Percentiles rank a stretch among this genome's conserved stretches.
These are phyloP conservation scores for Megaustenia siamemsis DNA, from an alignment of 2,888 invertebrate genomes.

Conservation along the genomic window DNA sequence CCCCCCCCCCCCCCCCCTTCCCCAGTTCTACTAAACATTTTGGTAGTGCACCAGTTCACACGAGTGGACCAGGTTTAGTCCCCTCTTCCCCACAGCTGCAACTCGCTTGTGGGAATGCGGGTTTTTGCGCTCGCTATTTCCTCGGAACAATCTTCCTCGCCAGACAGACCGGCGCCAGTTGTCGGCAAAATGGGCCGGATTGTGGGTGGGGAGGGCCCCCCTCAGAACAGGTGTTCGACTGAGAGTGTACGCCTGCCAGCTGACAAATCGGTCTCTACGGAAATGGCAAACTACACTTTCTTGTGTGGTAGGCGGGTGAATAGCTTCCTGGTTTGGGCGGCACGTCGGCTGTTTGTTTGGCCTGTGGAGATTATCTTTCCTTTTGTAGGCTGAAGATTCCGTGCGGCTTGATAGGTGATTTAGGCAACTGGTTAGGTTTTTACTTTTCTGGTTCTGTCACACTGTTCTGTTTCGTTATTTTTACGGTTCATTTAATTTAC, in stretches of 20 bases:
- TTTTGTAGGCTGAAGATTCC: too few species aligned
- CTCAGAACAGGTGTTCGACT: constrained; percentile 44
- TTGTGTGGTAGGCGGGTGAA: constrained; percentile 18
- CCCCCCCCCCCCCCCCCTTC: too few species aligned
- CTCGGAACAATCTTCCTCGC: constrained; percentile 18
- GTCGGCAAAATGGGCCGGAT: constrained; percentile 15
- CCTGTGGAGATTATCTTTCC: background rate
- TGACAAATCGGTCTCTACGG: background rate
- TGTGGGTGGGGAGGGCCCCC: background rate
- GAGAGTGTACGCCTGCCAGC: background rate
- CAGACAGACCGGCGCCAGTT: constrained; percentile 59
- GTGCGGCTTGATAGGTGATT: background rate
- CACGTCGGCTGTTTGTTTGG: background rate
- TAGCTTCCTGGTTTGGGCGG: background rate
- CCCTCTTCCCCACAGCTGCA: constrained; percentile 39
- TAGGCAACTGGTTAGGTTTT: background rate
- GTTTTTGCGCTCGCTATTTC: background rate
- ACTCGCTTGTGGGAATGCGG: constrained; percentile 52
- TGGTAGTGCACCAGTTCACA: background rate
- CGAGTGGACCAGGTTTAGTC: background rate
- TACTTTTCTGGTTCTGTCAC: background rate
- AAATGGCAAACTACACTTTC: constrained; percentile 13
- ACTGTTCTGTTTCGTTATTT: background rate
- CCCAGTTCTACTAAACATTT: too few species aligned
- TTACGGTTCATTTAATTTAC: too few species aligned